Evolutionary conservation across 2,797 vertebrate genomes (phyloP).

Genomic region (Bryconaethiops microstoma): DNA sequence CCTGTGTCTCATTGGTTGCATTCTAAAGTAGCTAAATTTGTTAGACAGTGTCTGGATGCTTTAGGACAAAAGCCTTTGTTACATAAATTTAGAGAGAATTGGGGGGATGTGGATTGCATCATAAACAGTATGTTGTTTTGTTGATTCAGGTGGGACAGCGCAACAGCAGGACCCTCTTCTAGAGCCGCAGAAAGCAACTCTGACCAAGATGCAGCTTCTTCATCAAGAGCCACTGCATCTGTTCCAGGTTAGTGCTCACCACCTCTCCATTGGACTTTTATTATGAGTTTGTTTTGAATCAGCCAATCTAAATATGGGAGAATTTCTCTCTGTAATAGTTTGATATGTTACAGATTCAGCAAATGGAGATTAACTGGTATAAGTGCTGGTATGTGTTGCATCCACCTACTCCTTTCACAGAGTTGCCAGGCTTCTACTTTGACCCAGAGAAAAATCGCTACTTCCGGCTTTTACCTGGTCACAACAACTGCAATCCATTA

Average conservation of each 20-base stretch:
- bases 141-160: constrained; percentile 52
- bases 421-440: constrained; percentile 95
- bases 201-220: constrained; percentile 40
- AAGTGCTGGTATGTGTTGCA: background rate
- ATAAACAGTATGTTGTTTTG: background rate
- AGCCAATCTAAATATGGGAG: too few species aligned
- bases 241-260: constrained; percentile 80
- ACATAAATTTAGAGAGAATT: background rate
- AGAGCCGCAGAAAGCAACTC: constrained; percentile 36
- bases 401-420: constrained; percentile 65
- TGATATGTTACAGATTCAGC: background rate
- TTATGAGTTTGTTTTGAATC: too few species aligned
- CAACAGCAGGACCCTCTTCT: constrained; percentile 58
- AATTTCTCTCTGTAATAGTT: background rate
- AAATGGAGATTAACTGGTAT: background rate
- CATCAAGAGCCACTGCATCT: constrained; percentile 60
- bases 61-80: too few species aligned
- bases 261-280: background rate
- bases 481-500: constrained; percentile 97
- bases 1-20: too few species aligned
- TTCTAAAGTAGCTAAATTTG: too few species aligned
- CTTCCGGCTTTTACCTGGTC: constrained; percentile 92
- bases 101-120: background rate
- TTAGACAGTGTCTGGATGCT: too few species aligned
- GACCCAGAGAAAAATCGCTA: constrained; percentile 96